phyloP scores from a whole-genome alignment of 2,797 vertebrate genomes.

The Propithecus deckenii region DNA sequence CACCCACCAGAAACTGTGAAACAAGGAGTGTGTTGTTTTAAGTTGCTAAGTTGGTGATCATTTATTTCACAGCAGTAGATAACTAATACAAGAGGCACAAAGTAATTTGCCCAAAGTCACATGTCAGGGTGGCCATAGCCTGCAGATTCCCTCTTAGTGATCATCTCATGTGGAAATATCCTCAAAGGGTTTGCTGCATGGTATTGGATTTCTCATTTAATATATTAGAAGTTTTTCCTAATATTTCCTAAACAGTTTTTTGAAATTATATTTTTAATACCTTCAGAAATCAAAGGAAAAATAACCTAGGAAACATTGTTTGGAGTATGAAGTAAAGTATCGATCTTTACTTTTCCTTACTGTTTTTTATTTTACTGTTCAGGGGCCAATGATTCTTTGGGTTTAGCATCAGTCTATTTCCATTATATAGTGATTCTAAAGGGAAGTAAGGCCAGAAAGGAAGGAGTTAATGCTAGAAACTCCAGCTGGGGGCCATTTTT shows the following conservation, averaged over 20 bases:
- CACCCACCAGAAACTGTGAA: background rate
- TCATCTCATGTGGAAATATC: background rate
- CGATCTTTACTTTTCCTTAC: background rate
- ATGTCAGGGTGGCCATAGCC: background rate
- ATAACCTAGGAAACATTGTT: conserved; percentile 17
- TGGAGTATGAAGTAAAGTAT: background rate
- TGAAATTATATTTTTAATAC: conserved; percentile 36
- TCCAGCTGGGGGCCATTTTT: background rate
- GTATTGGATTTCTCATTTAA: background rate
- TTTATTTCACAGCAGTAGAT: background rate
- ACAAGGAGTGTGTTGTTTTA: background rate
- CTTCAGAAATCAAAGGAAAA: conserved; percentile 4
- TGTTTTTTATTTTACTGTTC: conserved; percentile 33
- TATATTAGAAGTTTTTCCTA: background rate
- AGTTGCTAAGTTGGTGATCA: background rate
- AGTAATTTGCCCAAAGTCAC: background rate
- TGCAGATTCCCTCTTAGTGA: background rate
- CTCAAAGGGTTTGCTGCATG: background rate
- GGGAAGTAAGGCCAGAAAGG: background rate
- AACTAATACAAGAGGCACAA: background rate
- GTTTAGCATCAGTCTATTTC: background rate
- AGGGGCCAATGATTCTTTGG: background rate
- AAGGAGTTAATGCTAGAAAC: background rate
- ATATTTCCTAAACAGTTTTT: background rate
- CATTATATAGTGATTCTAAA: conserved; percentile 42